Evolutionary conservation across 2,113 vertebrate genomes (phyloP), one percentile per base, ranked within the genome.

Genomic region (Oostethus manadensis): DNA sequence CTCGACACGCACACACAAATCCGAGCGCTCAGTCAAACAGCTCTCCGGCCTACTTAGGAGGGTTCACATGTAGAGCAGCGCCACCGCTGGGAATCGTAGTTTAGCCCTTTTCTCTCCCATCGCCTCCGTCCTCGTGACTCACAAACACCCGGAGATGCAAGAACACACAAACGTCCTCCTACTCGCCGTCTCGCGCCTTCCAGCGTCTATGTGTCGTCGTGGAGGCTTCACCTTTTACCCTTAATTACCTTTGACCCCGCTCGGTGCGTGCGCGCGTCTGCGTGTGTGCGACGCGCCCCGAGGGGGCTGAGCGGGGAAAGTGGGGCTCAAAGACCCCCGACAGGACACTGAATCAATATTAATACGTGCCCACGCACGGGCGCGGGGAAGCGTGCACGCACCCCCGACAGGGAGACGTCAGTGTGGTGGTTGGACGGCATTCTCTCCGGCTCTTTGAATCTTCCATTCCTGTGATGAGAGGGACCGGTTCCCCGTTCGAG

Each of bases 341-440:
- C 70, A 75, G 70, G 78, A 85, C 60, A 68, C 76, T 77, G 80
- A 85, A 85, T 85, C 82, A 87, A 85, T 86, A 84, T 84, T 87
- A 85, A 85, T 82, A 78, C 76, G 78, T 68, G 73, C 78, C 74
- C 60, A 21, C 60, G 61, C 71, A 71, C 72, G 61, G 56, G 43
- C 57, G 48, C 58, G 33, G 73, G 58, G 49, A 55, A 64, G 73
- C 72, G 65, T 53, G 66, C 71, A 61, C 73, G 58, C 75, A 71
- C 60, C 46, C 26, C 26, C 63, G 74, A 79, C 82, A 78, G 74
- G 80, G 79, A 78, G 58, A 74, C 70, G 71, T 74, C 75, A 68
- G 80, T 4, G 54, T 21, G 3, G 62, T 80, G 82, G 79, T 83
- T 86, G 45, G 78, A 70, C 76, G 77, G 73, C 71, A 79, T 82